A percentile compares a stretch with the other conserved stretches of the same genome.
Conservation (phyloP, 2,113 vertebrate genomes). For the Hypomesus transpacificus region DNA sequence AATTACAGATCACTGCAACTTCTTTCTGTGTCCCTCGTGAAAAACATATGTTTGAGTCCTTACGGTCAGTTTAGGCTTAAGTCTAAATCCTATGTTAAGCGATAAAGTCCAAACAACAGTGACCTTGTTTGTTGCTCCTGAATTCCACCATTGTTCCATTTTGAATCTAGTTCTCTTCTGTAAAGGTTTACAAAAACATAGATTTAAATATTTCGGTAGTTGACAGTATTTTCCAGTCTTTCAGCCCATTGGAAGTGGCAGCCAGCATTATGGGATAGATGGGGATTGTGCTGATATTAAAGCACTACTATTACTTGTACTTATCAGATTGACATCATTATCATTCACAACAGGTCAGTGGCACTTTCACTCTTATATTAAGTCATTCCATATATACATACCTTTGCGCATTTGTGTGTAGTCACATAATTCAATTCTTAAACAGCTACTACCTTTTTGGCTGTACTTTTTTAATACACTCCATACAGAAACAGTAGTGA, state of each 20-base stretch:
- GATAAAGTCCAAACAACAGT: conserved; percentile 14
- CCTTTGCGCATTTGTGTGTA: neutral
- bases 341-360: conserved; percentile 39
- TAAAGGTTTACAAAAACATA: neutral
- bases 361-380: conserved; percentile 18
- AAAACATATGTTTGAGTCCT: conserved; percentile 9
- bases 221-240: conserved; percentile 14
- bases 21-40: conserved; percentile 16
- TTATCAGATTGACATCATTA: conserved; percentile 32
- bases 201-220: conserved; percentile 17
- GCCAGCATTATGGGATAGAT: neutral
- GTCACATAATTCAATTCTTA: conserved; percentile 26
- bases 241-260: conserved; percentile 14
- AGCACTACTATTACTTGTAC: conserved; percentile 26
- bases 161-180: conserved; percentile 9
- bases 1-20: conserved; percentile 16
- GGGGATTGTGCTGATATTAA: conserved; percentile 17
- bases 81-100: conserved; percentile 5
- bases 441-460: neutral
- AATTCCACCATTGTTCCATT: conserved; percentile 10
- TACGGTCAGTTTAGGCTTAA: conserved; percentile 31
- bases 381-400: conserved; percentile 20
- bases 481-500: conserved; percentile 27
- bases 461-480: conserved; percentile 28
- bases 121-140: conserved; percentile 27